These are phyloP conservation scores for Drosophila kanapiae DNA, from an alignment of 1,140 invertebrate species.

Conservation along the genomic window DNA sequence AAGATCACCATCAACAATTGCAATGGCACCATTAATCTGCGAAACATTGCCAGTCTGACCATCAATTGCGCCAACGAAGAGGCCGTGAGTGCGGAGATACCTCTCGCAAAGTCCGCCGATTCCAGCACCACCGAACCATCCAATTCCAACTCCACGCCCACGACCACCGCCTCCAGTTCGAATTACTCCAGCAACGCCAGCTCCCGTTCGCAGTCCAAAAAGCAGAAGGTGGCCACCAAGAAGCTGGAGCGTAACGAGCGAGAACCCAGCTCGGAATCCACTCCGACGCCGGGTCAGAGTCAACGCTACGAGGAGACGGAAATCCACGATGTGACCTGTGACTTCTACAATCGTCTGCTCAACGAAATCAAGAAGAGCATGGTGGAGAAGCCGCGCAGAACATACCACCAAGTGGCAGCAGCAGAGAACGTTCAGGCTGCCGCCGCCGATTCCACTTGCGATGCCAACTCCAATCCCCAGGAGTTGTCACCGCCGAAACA, in stretches of 20 bases:
- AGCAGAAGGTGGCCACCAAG: constrained; percentile 49
- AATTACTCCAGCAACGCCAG: constrained; percentile 78
- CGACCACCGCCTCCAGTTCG: constrained; percentile 64
- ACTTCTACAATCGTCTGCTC: constrained; percentile 81
- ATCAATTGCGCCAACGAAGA: constrained; percentile 83
- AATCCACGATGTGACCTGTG: constrained; percentile 70
- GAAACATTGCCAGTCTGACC: constrained; percentile 82
- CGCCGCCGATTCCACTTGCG: constrained; percentile 60
- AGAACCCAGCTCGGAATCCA: constrained; percentile 21
- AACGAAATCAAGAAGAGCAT: constrained; percentile 83
- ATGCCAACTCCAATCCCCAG: constrained; percentile 45
- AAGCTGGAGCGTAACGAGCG: constrained; percentile 20
- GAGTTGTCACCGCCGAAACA: neutral
- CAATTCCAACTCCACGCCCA: constrained; percentile 51
- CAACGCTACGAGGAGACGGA: constrained; percentile 48
- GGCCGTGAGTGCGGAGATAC: constrained; percentile 68
- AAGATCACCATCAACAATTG: constrained; percentile 85
- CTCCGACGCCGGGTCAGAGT: constrained; percentile 25
- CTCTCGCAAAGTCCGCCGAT: constrained; percentile 43
- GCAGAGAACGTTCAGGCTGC: constrained; percentile 37
- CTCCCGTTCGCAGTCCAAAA: constrained; percentile 78
- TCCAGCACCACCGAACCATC: constrained; percentile 34
- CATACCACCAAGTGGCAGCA: constrained; percentile 29
- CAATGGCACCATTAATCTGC: constrained; percentile 82
- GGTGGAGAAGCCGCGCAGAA: constrained; percentile 57